Base-by-base conservation (phyloP, 2,797 vertebrate species). In the Emydoidea blandingii region DNA sequence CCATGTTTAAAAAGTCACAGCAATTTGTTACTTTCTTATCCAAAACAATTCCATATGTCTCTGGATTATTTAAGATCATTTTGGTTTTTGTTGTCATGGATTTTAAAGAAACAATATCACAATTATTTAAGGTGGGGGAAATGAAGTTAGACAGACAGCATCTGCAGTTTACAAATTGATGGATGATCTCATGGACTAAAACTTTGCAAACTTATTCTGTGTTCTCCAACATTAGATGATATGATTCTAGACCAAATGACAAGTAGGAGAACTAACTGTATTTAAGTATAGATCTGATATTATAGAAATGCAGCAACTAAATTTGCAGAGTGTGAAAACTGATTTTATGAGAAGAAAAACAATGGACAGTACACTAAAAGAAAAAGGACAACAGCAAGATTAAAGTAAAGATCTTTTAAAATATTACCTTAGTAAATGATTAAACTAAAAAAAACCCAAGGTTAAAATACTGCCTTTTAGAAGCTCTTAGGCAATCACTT, bases 41-140 rank as follows among this genome's bases (percentile, higher is more conserved):
- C 27, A 95, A 95, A 97, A 95, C 59, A 92, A 65, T 96, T 97
- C 94, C 96, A 97, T 92, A 96, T 96, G 92, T 89, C 89, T 96
- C 85, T 92, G 31, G 80, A 90, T 96, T 94, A 97, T 96, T 97
- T 95, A 97, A 0, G 1, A 23, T 95, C 95, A 94, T 92, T 93
- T 92, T 87, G 80, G 92, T 95, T 97, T 96, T 97, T 96, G 88
- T 97, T 96, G 91, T 96, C 95, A 96, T 89, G 93, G 90, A 85
- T 82, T 97, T 94, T 96, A 88, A 95, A 95, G 92, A 91, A 97
- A 96, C 83, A 96, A 87, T 94, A 95, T 92, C 1, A 37, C 88
- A 89, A 78, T 93, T 89, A 87, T 90, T 95, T 90, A 95, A 86
- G 85, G 52, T 74, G 50, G 79, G 84, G 84, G 80, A 95, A 91